Base-by-base conservation (phyloP, 2,113 vertebrate genomes). In the Chloropsis cyanopogon region DNA sequence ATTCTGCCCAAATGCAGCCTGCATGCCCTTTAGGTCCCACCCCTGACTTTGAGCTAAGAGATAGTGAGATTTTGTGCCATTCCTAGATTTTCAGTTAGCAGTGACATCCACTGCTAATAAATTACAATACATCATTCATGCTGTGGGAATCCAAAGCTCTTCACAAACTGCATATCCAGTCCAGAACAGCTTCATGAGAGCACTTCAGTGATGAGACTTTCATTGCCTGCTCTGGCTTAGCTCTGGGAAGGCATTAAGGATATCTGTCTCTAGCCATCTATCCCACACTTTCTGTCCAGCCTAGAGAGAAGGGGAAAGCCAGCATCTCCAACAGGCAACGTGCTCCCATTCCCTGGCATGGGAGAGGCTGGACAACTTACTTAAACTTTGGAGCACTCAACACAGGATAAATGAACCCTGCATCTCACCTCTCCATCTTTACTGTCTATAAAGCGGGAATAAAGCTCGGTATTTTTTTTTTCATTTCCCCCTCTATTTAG, bases 281-380 rank as follows among this genome's bases (percentile, higher is more conserved):
- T 17, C 20, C n/a, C 41, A 44, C 11, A 11, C 1, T 61, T 88
- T 76, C 46, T 81, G 28, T 33, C 17, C 60, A 86, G 37, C 33
- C 42, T 59, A 46, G 21, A 78, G 15, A 53, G 35, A 31, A 73
- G 14, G 10, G 33, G 18, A 73, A 86, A 92, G 9, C 4, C 84
- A 66, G 20, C 33, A 35, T 28, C 22, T 70, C 39, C 47, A 57
- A 2, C 0, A 4, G 33, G 41, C 28, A 57, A 37, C 11, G 11
- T 7, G 10, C 13, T 86, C 10, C 24, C 5, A 2, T 24, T 24
- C 10, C 39, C 42, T 16, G 15, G 9, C 26, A n/a, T 0, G 1
- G 29, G 35, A 91, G 31, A 73, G 33, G 25, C 14, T 29, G 17
- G 25, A 71, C 11, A 26, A 54, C 20, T 47, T 47, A n/a, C 33